phyloP scores from a whole-genome alignment of 1,140 invertebrate species.

The Thaumatotibia leucotreta region DNA sequence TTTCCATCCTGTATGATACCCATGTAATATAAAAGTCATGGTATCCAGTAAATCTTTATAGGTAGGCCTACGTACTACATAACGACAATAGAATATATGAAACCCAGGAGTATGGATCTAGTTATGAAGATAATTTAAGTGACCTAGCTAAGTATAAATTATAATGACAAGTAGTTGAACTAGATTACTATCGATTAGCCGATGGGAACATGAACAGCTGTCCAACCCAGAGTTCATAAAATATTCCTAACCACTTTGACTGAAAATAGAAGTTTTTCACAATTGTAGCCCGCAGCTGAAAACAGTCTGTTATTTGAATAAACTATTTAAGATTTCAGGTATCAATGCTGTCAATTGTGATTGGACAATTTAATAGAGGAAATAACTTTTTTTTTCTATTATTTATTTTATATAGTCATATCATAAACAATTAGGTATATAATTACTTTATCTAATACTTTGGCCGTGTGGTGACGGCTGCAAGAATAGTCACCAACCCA shows the following conservation, averaged over 20 bases:
- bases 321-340: not conserved
- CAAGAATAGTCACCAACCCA: too few relatives aligned
- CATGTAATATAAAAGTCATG: too few relatives aligned
- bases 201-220: not conserved
- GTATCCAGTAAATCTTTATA: too few relatives aligned
- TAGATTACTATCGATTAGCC: conserved; percentile 6
- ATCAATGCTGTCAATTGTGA: not conserved
- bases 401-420: too few relatives aligned
- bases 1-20: too few relatives aligned
- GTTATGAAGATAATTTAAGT: not conserved
- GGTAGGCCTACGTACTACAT: too few relatives aligned
- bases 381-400: not conserved
- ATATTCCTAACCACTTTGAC: not conserved
- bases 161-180: not conserved
- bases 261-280: not conserved
- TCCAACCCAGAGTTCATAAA: not conserved
- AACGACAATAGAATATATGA: too few relatives aligned
- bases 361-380: not conserved
- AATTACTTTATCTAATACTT: too few relatives aligned
- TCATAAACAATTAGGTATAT: too few relatives aligned
- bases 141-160: not conserved
- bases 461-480: too few relatives aligned
- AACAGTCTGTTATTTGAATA: not conserved
- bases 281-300: not conserved
- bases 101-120: not conserved